Evolutionary conservation across 23 tunicate genomes (phyloP).

Genomic region (Corella eumyota): DNA sequence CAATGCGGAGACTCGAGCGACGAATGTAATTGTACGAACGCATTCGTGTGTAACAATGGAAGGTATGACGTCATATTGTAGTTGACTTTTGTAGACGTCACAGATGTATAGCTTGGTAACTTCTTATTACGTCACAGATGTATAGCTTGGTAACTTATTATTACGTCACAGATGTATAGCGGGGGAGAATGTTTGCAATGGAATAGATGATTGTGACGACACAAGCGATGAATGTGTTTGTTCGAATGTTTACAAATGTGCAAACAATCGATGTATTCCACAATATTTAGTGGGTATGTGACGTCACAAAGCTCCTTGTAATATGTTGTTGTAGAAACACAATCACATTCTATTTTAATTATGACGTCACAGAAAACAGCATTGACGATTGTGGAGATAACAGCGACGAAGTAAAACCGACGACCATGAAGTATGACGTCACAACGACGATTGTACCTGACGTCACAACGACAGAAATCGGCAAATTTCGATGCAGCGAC

Average conservation of each 20-base stretch:
- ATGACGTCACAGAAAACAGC: conserved; percentile 13
- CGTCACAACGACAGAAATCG: neutral
- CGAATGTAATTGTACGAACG: conserved; percentile 26
- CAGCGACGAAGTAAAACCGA: conserved; percentile 12
- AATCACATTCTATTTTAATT: no score
- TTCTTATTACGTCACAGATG: no score
- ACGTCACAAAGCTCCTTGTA: neutral
- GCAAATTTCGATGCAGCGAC: neutral
- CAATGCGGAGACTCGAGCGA: conserved; percentile 24
- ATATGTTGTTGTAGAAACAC: no score
- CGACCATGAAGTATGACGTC: neutral
- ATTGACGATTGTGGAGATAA: conserved; percentile 28
- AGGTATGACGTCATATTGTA: no score
- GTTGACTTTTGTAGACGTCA: no score
- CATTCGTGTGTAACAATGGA: conserved; percentile 9
- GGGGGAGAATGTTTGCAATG: conserved; percentile 8
- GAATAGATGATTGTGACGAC: conserved; percentile 22
- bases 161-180: no score
- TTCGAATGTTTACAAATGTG: conserved; percentile 5
- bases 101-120: no score
- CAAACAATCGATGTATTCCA: conserved; percentile 16
- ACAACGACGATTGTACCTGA: neutral
- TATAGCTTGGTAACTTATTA: no score
- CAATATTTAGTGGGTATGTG: conserved; percentile 15
- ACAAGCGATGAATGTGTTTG: conserved; percentile 32